A percentile compares a stretch with the other conserved stretches of the same genome.
phyloP scores from a whole-genome alignment of 2,797 vertebrate genomes.

The Meriones psammophilus region DNA sequence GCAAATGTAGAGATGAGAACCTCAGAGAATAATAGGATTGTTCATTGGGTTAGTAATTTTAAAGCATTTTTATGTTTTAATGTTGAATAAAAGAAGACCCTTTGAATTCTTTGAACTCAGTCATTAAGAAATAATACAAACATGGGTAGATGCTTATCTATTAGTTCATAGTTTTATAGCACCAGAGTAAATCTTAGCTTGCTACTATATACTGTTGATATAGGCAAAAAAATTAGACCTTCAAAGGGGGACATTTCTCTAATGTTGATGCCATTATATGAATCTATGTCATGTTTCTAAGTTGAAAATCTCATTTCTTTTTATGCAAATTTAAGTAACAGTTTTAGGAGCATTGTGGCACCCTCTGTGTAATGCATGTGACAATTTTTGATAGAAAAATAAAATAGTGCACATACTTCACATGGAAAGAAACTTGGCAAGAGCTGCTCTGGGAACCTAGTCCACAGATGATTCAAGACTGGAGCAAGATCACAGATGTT shows the following conservation, averaged over 20 bases:
- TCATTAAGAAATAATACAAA: not conserved
- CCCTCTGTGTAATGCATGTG: not conserved
- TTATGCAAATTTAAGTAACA: conserved; percentile 46
- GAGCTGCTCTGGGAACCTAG: not conserved
- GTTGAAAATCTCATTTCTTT: not conserved
- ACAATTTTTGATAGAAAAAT: conserved; percentile 56
- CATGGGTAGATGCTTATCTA: not conserved
- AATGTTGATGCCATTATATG: not conserved
- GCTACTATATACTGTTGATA: not conserved
- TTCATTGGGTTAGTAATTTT: not conserved
- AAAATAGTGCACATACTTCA: conserved; percentile 62
- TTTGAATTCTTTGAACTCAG: not conserved
- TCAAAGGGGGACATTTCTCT: not conserved
- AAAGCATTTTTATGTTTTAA: not conserved
- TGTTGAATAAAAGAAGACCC: not conserved
- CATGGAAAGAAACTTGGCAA: conserved; percentile 56
- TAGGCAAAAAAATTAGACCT: not conserved
- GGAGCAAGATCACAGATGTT: conserved; percentile 78
- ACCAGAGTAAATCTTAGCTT: not conserved
- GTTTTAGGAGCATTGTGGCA: conserved; percentile 40
- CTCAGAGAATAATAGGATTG: not conserved
- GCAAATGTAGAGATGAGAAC: not conserved
- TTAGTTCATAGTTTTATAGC: not conserved
- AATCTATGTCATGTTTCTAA: conserved; percentile 23
- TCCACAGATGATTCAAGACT: conserved; percentile 51